Evolutionary conservation across 2,888 invertebrate species (phyloP).

Genomic region (Lymantria dispar): DNA sequence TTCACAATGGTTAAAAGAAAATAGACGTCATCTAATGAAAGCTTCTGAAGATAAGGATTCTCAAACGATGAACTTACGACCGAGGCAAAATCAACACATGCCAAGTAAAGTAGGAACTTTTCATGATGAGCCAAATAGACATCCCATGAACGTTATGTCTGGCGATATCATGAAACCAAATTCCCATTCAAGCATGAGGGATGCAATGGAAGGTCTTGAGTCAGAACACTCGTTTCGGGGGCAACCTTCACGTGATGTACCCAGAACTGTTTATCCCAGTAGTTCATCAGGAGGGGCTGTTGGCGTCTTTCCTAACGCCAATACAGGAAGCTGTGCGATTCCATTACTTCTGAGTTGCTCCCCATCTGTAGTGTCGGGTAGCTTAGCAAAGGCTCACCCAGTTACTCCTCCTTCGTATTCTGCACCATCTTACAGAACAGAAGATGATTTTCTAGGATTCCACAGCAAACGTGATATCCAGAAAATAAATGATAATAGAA

Average conservation of each 20-base stretch:
- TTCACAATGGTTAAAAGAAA: conserved; percentile 20
- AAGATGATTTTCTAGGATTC: conserved; percentile 49
- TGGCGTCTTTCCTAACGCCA: conserved; percentile 68
- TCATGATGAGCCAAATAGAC: conserved; percentile 35
- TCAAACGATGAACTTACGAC: conserved; percentile 10
- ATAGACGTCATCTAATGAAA: conserved; percentile 25
- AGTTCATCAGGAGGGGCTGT: conserved; percentile 43
- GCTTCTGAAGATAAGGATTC: conserved; percentile 17
- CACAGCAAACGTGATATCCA: conserved; percentile 62
- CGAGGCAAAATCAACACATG: conserved; percentile 11
- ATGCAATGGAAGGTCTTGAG: conserved; percentile 36
- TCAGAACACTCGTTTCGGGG: conserved; percentile 45
- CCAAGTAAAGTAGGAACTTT: conserved; percentile 13
- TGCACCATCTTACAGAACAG: conserved; percentile 53
- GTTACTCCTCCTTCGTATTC: conserved; percentile 33
- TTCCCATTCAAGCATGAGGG: conserved; percentile 46
- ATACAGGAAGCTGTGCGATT: conserved; percentile 63
- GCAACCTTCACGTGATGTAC: conserved; percentile 45
- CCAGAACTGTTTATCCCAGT: conserved; percentile 49
- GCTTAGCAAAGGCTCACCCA: conserved; percentile 53
- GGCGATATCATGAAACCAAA: conserved; percentile 41
- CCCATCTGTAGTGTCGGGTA: conserved; percentile 65
- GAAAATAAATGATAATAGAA: conserved; percentile 29
- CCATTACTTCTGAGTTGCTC: conserved; percentile 71
- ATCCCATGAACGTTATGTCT: conserved; percentile 35